These are phyloP conservation scores for Pandemis cinnamomeana DNA, from an alignment of 2,888 invertebrate genomes.

Conservation along the genomic window DNA sequence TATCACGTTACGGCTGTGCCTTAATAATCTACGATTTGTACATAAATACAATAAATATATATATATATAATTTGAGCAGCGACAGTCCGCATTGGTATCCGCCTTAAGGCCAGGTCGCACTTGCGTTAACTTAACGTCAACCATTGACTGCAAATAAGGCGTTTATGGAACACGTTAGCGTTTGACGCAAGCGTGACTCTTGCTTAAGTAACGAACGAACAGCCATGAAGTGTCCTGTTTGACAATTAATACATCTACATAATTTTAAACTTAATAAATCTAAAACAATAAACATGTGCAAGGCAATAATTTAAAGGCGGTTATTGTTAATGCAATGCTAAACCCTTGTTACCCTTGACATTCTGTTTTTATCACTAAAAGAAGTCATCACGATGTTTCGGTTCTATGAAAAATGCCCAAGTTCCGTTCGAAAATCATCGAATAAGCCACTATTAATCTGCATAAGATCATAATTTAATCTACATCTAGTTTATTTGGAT, in stretches of 20 bases:
- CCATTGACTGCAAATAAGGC: neutral
- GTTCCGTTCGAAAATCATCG: constrained; percentile 4
- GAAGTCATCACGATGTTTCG: constrained; percentile 1
- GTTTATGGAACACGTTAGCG: neutral
- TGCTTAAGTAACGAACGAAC: constrained; percentile 1
- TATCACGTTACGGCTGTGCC: constrained; percentile 49
- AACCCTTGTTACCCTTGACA: neutral
- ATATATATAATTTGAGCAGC: constrained; percentile 55
- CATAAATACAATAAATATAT: constrained; percentile 52
- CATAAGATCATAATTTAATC: constrained; percentile 38
- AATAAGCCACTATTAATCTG: constrained; percentile 19
- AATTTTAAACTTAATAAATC: constrained; percentile 30
- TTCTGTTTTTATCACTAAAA: neutral
- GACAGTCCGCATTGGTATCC: constrained; percentile 43
- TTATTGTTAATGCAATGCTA: neutral
- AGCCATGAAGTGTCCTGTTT: constrained; percentile 20
- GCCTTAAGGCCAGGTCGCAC: neutral
- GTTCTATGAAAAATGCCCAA: constrained; percentile 9
- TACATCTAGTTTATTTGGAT: constrained; percentile 36
- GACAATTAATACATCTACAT: constrained; percentile 13
- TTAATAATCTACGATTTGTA: constrained; percentile 55
- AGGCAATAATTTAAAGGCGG: constrained; percentile 22
- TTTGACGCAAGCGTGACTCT: neutral
- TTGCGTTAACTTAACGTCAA: neutral
- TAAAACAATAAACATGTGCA: constrained; percentile 34